Base-by-base conservation (phyloP, 1,140 invertebrate genomes). In the Anoplolepis gracilipes region DNA sequence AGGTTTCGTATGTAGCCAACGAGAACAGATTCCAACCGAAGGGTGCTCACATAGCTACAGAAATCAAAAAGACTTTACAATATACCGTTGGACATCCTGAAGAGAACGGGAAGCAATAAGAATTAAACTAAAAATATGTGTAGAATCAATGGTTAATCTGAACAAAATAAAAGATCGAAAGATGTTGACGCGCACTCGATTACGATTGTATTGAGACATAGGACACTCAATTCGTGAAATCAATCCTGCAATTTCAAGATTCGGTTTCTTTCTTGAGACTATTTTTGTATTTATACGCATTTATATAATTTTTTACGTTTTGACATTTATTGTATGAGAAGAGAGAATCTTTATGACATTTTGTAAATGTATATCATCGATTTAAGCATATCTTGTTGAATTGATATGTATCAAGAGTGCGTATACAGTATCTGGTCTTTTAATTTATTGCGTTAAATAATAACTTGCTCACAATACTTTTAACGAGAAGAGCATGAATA, bases 1-100 rank as follows among this genome's bases (percentile, higher is more conserved):
- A 95, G 3, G 92, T 98, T 36, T 96, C 96, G 8, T 98, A 98
- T 95, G 96, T 96, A n/a, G 97, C 97, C 25, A 97, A 98, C 88
- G 97, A 98, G 91, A 97, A 97, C 85, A 97, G 97, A 16, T 98
- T 97, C 94, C 96, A 96, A 81, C 97, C 97, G 1, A 93, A 96
- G 75, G 97, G 97, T 30, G 96, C 96, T 36, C 97, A 97, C 92
- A 93, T 98, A n/a, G 97, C 97, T 25, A 97, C 97, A 0, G 96
- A 97, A 10, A 95, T 95, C 69, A 90, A 92, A 53, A 94, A 90
- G 33, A 92, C 94, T 1, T 91, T 95, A 42, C 92, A 95, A 4
- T 95, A 93, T 85, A 95, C 92, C 55, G 93, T 92, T 25, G 91
- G 92, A 0, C 93, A 94, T 59, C 93, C 92, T 13, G 89, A 93